phyloP scores from a whole-genome alignment of 2,797 vertebrate genomes.

The Sarcophilus harrisii region DNA sequence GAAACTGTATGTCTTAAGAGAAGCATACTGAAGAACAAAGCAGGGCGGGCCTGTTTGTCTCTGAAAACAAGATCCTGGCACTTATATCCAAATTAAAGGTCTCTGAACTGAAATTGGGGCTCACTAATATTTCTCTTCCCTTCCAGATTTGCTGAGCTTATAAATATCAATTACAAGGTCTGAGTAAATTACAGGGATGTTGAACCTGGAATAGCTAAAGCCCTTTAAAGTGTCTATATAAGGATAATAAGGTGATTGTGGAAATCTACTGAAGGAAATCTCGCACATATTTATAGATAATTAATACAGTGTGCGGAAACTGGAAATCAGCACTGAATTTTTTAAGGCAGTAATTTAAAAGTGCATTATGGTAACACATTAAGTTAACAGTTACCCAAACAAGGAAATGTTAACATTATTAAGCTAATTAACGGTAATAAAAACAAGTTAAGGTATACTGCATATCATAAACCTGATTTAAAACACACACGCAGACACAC shows the following conservation, averaged over 20 bases:
- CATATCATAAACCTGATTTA: conserved; percentile 71
- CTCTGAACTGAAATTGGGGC: conserved; percentile 71
- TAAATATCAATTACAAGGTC: conserved; percentile 81
- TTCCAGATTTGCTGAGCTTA: conserved; percentile 78
- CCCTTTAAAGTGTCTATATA: conserved; percentile 80
- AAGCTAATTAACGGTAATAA: conserved; percentile 84
- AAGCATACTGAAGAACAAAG: conserved; percentile 18
- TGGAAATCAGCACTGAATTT: conserved; percentile 83
- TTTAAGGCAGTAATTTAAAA: conserved; percentile 86
- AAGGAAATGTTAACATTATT: conserved; percentile 87
- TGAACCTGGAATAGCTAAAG: conserved; percentile 77
- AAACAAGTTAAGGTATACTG: conserved; percentile 79
- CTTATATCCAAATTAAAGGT: conserved; percentile 70
- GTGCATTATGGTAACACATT: conserved; percentile 85
- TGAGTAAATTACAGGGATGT: conserved; percentile 82
- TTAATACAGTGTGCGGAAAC: conserved; percentile 86
- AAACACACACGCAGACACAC: conserved; percentile 15
- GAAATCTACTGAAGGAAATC: conserved; percentile 84
- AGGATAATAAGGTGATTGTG: conserved; percentile 82
- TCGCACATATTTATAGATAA: conserved; percentile 85
- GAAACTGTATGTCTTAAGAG: conserved; percentile 54
- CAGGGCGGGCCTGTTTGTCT: conserved; percentile 22
- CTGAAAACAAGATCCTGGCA: conserved; percentile 48
- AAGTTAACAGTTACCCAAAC: conserved; percentile 86
- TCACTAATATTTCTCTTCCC: conserved; percentile 72